Percentiles rank a stretch among this genome's conserved stretches.
Conservation (phyloP, 2,797 vertebrate genomes). For the Phalanger gymnotis region DNA sequence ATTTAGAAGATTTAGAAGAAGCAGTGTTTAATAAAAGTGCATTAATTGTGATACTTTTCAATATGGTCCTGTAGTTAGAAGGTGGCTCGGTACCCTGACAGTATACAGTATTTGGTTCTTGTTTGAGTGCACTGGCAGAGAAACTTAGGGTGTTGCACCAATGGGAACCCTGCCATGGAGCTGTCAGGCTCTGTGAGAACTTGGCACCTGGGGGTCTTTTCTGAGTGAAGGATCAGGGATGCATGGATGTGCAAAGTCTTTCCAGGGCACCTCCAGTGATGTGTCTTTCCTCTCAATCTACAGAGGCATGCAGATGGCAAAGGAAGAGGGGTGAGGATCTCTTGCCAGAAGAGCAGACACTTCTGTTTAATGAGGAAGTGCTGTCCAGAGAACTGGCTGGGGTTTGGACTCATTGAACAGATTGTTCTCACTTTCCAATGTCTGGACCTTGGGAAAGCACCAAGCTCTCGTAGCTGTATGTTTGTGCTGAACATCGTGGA, state of each 20-base stretch:
- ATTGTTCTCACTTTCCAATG: slow-evolving; percentile 51
- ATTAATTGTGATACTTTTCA: slow-evolving; percentile 63
- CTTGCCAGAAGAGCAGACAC: slow-evolving; percentile 60
- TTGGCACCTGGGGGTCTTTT: background rate
- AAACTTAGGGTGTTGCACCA: background rate
- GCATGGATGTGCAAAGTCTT: slow-evolving; percentile 13
- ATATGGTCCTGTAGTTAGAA: slow-evolving; percentile 20
- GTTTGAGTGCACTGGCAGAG: background rate
- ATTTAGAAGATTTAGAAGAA: slow-evolving; percentile 33
- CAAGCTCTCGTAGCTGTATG: slow-evolving; percentile 20
- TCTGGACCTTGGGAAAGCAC: slow-evolving; percentile 37
- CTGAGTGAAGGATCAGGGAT: background rate
- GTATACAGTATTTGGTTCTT: background rate
- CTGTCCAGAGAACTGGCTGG: slow-evolving; percentile 27
- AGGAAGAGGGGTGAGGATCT: slow-evolving; percentile 50
- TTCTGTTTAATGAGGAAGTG: slow-evolving; percentile 67
- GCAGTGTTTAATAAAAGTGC: slow-evolving; percentile 31
- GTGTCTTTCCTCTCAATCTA: background rate
- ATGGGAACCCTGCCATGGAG: background rate
- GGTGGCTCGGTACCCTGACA: background rate
- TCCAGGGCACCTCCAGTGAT: background rate
- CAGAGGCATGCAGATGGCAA: slow-evolving; percentile 46
- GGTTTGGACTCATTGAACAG: background rate
- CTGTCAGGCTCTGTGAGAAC: slow-evolving; percentile 19
- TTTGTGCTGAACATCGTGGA: background rate